Evolutionary conservation across 2,888 invertebrate genomes (phyloP).

Genomic region (Teleogryllus oceanicus): DNA sequence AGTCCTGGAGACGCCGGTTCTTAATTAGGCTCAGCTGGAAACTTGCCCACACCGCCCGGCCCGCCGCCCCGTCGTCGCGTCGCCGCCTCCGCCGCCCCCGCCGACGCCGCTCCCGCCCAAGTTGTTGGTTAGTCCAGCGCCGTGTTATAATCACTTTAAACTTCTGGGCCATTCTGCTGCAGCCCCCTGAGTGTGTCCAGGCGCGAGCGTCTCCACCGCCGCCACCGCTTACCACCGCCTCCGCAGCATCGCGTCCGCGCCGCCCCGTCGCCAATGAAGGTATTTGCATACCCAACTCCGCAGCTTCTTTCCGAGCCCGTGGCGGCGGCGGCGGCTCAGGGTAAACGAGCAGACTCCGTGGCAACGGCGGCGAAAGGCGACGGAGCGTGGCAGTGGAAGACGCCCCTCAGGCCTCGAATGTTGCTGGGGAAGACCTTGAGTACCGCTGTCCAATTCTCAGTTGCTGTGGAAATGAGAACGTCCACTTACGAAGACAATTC

Average conservation of each 20-base stretch:
- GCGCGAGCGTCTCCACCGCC: background rate
- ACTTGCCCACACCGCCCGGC: constrained; percentile 26
- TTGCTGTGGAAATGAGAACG: too few species aligned
- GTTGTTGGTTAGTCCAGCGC: constrained; percentile 26
- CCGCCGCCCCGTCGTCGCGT: background rate
- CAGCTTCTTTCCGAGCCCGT: background rate
- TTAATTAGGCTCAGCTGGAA: constrained; percentile 35
- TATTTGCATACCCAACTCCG: constrained; percentile 2
- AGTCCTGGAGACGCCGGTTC: constrained; percentile 28
- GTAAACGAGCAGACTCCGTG: background rate
- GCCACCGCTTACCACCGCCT: background rate
- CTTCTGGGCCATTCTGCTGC: constrained; percentile 23
- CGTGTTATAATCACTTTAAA: constrained; percentile 33
- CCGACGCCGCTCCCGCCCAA: constrained; percentile 18
- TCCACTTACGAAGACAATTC: too few species aligned
- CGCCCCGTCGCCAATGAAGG: background rate
- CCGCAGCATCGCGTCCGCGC: background rate
- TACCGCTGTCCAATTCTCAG: too few species aligned
- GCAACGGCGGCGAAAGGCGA: background rate
- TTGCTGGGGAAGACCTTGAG: background rate
- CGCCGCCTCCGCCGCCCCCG: background rate
- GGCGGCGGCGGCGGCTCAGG: background rate
- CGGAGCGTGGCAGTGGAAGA: background rate
- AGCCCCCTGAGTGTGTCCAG: background rate
- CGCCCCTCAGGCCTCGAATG: background rate